phyloP scores from a whole-genome alignment of 2,888 invertebrate species.

The Tupiocoris notatus region DNA sequence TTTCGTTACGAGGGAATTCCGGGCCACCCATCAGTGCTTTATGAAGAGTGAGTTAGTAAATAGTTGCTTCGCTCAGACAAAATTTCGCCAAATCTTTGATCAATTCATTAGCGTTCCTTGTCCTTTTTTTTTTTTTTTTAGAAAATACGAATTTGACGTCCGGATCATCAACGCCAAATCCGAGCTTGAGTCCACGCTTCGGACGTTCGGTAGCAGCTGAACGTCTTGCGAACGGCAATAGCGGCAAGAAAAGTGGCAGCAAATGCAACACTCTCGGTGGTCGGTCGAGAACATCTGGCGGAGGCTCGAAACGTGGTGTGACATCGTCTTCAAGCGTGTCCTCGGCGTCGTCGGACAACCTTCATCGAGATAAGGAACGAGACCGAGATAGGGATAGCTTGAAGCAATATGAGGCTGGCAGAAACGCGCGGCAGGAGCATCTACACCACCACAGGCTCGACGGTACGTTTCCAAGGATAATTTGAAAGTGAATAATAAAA shows the following conservation, averaged over 20 bases:
- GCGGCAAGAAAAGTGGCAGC: constrained; percentile 32
- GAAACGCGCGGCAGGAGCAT: neutral
- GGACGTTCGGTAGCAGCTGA: constrained; percentile 13
- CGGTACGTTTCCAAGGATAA: constrained; percentile 39
- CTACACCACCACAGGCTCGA: constrained; percentile 41
- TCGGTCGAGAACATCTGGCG: constrained; percentile 43
- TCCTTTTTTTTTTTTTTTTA: neutral
- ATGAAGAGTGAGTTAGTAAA: no score
- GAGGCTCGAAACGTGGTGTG: constrained; percentile 46
- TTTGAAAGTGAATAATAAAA: no score
- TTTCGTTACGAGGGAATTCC: no score
- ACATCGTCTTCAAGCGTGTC: constrained; percentile 49
- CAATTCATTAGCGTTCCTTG: no score
- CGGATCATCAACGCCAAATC: constrained; percentile 47
- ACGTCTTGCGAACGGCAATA: constrained; percentile 23
- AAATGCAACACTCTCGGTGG: constrained; percentile 48
- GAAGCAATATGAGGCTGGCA: constrained; percentile 41
- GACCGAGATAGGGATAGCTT: constrained; percentile 1
- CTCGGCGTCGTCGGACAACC: constrained; percentile 48
- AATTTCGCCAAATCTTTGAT: no score
- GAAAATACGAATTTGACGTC: constrained; percentile 48
- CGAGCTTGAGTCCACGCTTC: constrained; percentile 47
- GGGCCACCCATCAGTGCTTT: no score
- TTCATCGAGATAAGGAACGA: constrained; percentile 45
- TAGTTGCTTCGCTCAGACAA: no score